phyloP scores from a whole-genome alignment of 2,797 vertebrate species.

The Pitangus sulphuratus region DNA sequence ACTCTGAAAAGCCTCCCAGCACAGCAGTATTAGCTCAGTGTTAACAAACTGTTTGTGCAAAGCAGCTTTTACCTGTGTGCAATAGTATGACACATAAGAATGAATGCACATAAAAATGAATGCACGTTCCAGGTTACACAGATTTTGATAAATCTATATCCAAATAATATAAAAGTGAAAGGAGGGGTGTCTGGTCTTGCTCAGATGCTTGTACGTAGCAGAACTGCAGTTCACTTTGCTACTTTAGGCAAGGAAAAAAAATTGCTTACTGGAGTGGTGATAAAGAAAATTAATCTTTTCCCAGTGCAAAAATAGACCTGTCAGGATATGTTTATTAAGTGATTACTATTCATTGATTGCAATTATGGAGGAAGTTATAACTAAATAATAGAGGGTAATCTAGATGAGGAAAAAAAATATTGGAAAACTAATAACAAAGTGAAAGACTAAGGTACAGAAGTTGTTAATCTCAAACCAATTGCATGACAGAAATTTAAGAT shows the following conservation, averaged over 20 bases:
- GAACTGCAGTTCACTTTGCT: slow-evolving; percentile 39
- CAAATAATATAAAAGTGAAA: neutral
- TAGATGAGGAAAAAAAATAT: slow-evolving; percentile 41
- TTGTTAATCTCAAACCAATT: slow-evolving; percentile 32
- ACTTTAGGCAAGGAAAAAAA: slow-evolving; percentile 65
- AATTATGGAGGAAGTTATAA: slow-evolving; percentile 74
- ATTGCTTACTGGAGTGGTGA: slow-evolving; percentile 65
- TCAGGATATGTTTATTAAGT: slow-evolving; percentile 76
- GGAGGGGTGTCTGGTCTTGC: neutral
- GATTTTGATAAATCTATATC: neutral
- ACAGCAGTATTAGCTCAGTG: neutral
- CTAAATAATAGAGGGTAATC: slow-evolving; percentile 67
- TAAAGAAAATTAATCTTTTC: slow-evolving; percentile 78
- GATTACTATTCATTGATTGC: slow-evolving; percentile 74
- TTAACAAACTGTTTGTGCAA: slow-evolving; percentile 7
- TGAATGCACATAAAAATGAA: neutral
- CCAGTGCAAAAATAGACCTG: slow-evolving; percentile 75
- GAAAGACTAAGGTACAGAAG: neutral
- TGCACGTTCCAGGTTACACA: neutral
- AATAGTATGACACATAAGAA: neutral
- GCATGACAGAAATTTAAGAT: neutral
- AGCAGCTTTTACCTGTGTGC: neutral
- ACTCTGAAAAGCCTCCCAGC: neutral
- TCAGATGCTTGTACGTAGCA: neutral
- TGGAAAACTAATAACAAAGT: slow-evolving; percentile 61